These are phyloP conservation scores for Astreopora myriophthalma DNA, from an alignment of 64 coral and sea anemone species.

Conservation along the genomic window DNA sequence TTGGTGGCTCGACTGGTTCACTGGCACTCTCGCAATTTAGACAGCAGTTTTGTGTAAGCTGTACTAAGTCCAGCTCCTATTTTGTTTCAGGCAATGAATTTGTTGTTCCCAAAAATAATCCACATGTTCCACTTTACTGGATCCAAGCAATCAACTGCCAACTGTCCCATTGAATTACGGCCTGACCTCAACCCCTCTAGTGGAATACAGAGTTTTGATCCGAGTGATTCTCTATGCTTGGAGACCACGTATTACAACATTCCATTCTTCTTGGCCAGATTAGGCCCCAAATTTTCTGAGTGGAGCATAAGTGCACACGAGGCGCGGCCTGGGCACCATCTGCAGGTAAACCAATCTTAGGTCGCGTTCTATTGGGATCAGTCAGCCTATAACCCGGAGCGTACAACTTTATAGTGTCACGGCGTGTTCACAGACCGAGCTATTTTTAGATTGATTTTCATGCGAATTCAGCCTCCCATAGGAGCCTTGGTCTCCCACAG, in stretches of 20 bases:
- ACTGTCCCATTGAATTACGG: conserved; percentile 40
- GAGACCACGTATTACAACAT: conserved; percentile 18
- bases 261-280: conserved; percentile 67
- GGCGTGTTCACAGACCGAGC: no score
- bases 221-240: not conserved
- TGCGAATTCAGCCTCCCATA: no score
- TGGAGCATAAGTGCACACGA: conserved; percentile 75
- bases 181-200: conserved; percentile 73
- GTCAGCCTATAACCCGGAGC: no score
- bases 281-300: conserved; percentile 60
- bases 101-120: conserved; percentile 36
- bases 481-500: no score
- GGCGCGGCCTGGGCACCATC: conserved; percentile 79
- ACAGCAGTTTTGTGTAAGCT: not conserved
- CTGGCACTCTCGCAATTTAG: no score
- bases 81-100: conserved; percentile 43
- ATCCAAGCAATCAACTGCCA: conserved; percentile 55
- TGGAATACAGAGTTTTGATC: conserved; percentile 32
- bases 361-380: no score
- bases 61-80: not conserved
- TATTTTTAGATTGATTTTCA: no score
- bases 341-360: conserved; percentile 57
- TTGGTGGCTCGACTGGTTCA: no score
- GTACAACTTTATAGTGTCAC: no score
- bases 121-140: conserved; percentile 71